Base-by-base conservation (phyloP, 2,113 vertebrate species). In the Lethenteron reissneri region DNA sequence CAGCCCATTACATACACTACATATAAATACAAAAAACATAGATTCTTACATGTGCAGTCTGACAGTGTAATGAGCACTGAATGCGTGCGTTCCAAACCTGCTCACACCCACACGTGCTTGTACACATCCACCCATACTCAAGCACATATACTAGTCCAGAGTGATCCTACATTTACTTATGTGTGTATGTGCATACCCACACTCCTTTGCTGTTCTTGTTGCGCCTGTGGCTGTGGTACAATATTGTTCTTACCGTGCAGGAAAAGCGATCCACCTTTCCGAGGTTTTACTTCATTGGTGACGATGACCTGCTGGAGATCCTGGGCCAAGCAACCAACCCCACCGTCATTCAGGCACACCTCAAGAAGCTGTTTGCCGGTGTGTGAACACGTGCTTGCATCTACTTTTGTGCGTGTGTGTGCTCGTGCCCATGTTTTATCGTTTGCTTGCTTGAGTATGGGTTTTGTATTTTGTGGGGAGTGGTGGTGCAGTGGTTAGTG, bases 321-420 rank as follows among this genome's bases (percentile, higher is more conserved):
- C 81, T 99, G 73, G 94, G 94, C 73, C 94, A 99, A 74, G 88
- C 94, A 15, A 96, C 81, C 0, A 97, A 89, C 79, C 87, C 90
- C 10, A 76, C 81, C 9, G 87, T 99, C 76, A 99, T 97, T 77
- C 91, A 95, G 76, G 86, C 90, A 74, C 94, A 99, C 75, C 86
- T 99, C 58, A 96, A 90, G 82, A 99, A 99, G 73, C 83, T 99
- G 25, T 99, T 99, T 81, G 88, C 89, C 74, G 94, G 94, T 97
- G 81, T 81, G 78, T 58, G 11, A 11, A 68, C 60, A 15, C 60
- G 14, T 64, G 60, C 8, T 14, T 64, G 14, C 14, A 64, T 15
- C 14, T 64, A 15, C 60, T 19, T 64, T 64, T 64, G 60, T 64
- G 60, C 3, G 8, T 8, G 60, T 64, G 60, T 64, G 60, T 64